These are phyloP conservation scores for Psittacula cyanocephala DNA, from an alignment of 2,113 vertebrate species.

Conservation along the genomic window DNA sequence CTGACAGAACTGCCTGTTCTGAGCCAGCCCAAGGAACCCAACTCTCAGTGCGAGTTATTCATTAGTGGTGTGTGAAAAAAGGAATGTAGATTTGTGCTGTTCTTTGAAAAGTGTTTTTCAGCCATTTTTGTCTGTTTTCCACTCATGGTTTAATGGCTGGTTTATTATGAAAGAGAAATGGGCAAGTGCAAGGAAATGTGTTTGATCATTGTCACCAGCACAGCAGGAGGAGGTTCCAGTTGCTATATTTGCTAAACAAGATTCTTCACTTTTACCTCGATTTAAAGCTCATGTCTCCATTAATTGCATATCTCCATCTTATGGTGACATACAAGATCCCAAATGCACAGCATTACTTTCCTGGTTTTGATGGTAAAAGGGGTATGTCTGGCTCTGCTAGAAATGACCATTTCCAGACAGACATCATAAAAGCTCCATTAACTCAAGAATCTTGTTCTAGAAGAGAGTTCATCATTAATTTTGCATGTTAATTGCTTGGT, in stretches of 20 bases:
- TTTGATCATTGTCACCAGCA: background rate
- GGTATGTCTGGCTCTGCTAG: background rate
- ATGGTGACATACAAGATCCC: background rate
- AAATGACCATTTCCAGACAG: background rate
- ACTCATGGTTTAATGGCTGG: background rate
- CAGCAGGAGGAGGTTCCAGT: background rate
- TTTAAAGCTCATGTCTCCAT: background rate
- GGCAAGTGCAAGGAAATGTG: background rate
- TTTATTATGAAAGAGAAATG: background rate
- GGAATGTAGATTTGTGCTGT: background rate
- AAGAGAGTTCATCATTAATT: background rate
- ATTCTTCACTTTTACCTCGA: background rate
- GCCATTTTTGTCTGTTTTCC: background rate
- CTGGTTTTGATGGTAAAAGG: background rate
- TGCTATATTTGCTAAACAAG: background rate
- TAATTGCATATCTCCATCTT: background rate
- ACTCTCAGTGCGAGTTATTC: background rate
- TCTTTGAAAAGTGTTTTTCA: background rate
- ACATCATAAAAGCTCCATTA: background rate
- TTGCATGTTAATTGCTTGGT: background rate
- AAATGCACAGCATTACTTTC: background rate
- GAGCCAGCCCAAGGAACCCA: background rate
- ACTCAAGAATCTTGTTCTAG: background rate
- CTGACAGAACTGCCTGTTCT: background rate
- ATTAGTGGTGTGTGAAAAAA: background rate